These are phyloP conservation scores for Sorex araneus DNA, from an alignment of 2,113 vertebrate species.

Conservation along the genomic window DNA sequence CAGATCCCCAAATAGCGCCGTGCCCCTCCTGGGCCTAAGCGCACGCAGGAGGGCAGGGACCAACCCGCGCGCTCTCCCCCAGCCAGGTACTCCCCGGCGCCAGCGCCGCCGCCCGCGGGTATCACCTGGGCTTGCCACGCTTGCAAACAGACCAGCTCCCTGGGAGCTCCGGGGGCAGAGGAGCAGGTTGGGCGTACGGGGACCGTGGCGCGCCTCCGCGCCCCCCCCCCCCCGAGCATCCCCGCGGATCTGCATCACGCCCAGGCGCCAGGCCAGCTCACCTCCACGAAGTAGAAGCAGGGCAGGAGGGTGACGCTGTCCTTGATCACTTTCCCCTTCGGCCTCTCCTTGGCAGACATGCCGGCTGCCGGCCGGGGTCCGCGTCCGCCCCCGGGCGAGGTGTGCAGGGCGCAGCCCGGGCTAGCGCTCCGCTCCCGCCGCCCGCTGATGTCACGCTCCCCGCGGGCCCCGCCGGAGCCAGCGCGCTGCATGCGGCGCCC, in stretches of 20 bases:
- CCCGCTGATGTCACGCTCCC: conserved; percentile 88
- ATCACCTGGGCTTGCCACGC: background rate
- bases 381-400: conserved; percentile 74
- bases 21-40: background rate
- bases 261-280: conserved; percentile 86
- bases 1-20: conserved; percentile 22
- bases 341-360: conserved; percentile 95
- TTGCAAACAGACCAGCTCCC: background rate
- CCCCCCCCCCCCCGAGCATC: background rate
- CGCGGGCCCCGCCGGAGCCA: conserved; percentile 84
- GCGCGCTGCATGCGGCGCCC: conserved; percentile 80
- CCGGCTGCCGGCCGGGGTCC: conserved; percentile 71
- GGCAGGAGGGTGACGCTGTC: conserved; percentile 97
- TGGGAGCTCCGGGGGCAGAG: background rate
- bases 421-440: conserved; percentile 80
- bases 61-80: conserved; percentile 49
- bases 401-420: conserved; percentile 70
- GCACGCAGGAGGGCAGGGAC: background rate
- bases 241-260: conserved; percentile 74
- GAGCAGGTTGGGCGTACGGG: conserved; percentile 7
- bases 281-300: conserved; percentile 99
- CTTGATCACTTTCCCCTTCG: conserved; percentile 92
- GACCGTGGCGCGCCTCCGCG: conserved; percentile 6
- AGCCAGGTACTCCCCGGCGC: conserved; percentile 72
- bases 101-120: background rate